phyloP scores from a whole-genome alignment of 2,888 invertebrate species.

The Dryobota labecula region DNA sequence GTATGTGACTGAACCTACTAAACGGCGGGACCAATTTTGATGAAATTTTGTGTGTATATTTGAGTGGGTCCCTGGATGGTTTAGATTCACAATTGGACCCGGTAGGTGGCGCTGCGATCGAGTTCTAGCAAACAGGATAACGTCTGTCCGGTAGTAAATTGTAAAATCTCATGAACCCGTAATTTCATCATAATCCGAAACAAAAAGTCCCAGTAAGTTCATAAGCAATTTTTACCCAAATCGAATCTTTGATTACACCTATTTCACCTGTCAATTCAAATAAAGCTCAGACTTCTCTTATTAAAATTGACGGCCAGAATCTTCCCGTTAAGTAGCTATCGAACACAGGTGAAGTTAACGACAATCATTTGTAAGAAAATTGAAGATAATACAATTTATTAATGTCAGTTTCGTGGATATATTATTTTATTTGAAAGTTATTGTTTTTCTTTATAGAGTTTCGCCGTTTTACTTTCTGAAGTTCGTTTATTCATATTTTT shows the following conservation, averaged over 20 bases:
- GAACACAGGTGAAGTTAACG: neutral
- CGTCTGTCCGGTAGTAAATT: too few relatives aligned
- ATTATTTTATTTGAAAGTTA: neutral
- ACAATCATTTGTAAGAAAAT: constrained; percentile 15
- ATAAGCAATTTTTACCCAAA: neutral
- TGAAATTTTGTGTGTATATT: too few relatives aligned
- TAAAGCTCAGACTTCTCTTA: constrained; percentile 2
- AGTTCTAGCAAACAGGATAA: too few relatives aligned
- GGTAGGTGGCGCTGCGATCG: too few relatives aligned
- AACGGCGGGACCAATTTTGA: too few relatives aligned
- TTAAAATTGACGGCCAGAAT: constrained; percentile 19
- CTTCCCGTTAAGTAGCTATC: neutral
- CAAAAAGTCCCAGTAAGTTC: neutral
- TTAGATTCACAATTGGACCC: too few relatives aligned
- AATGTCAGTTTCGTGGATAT: neutral
- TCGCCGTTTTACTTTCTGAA: neutral
- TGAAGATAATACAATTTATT: constrained; percentile 8
- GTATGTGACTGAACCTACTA: too few relatives aligned
- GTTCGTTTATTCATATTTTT: neutral
- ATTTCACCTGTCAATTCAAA: constrained; percentile 22
- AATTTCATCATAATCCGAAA: neutral
- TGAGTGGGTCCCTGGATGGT: too few relatives aligned
- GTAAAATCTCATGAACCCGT: too few relatives aligned
- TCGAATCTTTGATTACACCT: neutral
- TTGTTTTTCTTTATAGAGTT: neutral